Evolutionary conservation across 2,888 invertebrate genomes (phyloP).

Genomic region (Drosophila antonietae): DNA sequence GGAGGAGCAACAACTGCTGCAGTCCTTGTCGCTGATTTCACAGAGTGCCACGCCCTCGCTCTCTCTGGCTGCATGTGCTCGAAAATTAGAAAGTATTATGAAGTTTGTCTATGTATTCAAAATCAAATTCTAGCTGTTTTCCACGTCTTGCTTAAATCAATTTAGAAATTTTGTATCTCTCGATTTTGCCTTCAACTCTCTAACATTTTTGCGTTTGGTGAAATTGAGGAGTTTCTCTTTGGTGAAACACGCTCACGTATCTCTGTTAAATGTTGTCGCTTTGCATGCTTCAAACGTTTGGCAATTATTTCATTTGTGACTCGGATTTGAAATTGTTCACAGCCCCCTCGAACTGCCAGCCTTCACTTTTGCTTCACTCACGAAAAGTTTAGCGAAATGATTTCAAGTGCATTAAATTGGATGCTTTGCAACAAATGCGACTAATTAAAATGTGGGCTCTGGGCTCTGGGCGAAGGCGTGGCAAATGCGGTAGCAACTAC

Average conservation of each 20-base stretch:
- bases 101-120: not conserved
- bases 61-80: not conserved
- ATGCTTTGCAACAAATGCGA: constrained; percentile 76
- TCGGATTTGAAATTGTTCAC: constrained; percentile 29
- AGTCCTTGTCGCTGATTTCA: constrained; percentile 59
- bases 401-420: constrained; percentile 79
- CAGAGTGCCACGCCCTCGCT: constrained; percentile 6
- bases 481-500: constrained; percentile 13
- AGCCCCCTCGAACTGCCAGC: not conserved
- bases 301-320: constrained; percentile 74
- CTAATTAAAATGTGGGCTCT: constrained; percentile 71
- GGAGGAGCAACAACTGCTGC: constrained; percentile 49
- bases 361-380: constrained; percentile 22
- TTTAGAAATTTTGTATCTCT: too few species aligned
- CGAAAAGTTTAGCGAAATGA: constrained; percentile 64
- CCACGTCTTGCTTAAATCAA: not conserved
- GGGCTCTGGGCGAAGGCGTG: constrained; percentile 43
- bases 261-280: constrained; percentile 47
- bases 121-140: constrained; percentile 13
- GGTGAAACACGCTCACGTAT: constrained; percentile 18
- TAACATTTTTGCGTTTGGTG: not conserved
- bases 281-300: constrained; percentile 73
- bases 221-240: not conserved
- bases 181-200: not conserved
- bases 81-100: not conserved